Conservation (phyloP, 2,797 vertebrate genomes). For the Enoplosus armatus region DNA sequence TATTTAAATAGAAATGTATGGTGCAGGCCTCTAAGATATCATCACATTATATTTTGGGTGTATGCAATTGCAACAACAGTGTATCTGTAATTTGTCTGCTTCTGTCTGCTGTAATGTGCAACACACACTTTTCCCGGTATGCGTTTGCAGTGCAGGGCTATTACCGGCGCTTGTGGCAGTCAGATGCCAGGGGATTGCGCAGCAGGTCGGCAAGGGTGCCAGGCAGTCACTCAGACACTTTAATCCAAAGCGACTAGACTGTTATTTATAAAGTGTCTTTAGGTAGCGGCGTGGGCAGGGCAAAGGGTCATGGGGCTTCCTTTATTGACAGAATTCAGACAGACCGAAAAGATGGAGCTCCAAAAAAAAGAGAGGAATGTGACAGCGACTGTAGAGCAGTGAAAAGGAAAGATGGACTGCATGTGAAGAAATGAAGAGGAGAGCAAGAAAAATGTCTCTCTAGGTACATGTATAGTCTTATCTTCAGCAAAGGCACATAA, state of each 20-base stretch:
- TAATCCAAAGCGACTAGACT: conserved; percentile 90
- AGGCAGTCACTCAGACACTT: conserved; percentile 90
- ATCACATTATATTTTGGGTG: background rate
- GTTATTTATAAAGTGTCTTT: conserved; percentile 92
- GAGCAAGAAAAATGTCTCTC: conserved; percentile 34
- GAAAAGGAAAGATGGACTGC: conserved; percentile 7
- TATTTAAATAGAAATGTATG: conserved; percentile 16
- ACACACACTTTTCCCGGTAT: conserved; percentile 18
- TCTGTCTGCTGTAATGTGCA: conserved; percentile 8
- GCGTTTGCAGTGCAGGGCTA: conserved; percentile 39
- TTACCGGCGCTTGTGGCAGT: conserved; percentile 46
- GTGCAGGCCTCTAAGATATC: conserved; percentile 11
- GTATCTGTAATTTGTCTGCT: conserved; percentile 13
- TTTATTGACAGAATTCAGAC: conserved; percentile 50
- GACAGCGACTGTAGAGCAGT: background rate
- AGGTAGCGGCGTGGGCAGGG: conserved; percentile 81
- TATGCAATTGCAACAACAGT: conserved; percentile 11
- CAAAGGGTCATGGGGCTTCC: conserved; percentile 68
- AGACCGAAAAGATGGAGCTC: conserved; percentile 21
- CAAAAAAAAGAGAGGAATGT: conserved; percentile 16
- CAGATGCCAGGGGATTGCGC: conserved; percentile 70
- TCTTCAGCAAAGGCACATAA: conserved; percentile 41
- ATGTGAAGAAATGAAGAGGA: conserved; percentile 31
- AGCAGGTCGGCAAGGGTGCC: conserved; percentile 79
- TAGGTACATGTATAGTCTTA: conserved; percentile 28